Evolutionary conservation across 2,113 vertebrate genomes (phyloP).

Genomic region (Lethenteron camtschaticum): DNA sequence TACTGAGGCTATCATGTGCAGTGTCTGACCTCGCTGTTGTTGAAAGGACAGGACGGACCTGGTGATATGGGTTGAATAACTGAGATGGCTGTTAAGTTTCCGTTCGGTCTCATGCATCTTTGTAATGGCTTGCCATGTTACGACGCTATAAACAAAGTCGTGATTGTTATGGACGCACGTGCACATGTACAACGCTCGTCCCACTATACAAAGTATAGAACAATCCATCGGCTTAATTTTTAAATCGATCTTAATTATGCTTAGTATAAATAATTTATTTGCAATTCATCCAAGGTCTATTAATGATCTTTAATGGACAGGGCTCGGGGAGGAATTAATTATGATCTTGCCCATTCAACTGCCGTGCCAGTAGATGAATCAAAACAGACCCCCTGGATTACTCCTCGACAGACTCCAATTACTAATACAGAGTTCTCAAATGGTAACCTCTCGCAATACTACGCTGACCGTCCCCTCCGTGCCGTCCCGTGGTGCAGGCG

Average conservation of each 20-base stretch:
- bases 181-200: too few species aligned
- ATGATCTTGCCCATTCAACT: not conserved
- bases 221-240: too few species aligned
- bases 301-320: too few species aligned
- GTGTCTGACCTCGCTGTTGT: not conserved
- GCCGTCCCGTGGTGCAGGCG: constrained; percentile 22
- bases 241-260: too few species aligned
- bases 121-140: too few species aligned
- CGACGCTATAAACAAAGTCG: too few species aligned
- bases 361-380: not conserved
- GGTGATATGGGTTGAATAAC: not conserved
- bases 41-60: not conserved
- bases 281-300: too few species aligned
- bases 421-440: not conserved
- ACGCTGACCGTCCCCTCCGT: not conserved
- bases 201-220: too few species aligned
- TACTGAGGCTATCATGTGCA: not conserved
- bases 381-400: not conserved
- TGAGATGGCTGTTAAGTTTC: not conserved
- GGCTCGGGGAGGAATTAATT: not conserved
- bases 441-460: not conserved
- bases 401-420: not conserved
- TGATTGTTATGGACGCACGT: too few species aligned
- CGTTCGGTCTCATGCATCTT: not conserved
- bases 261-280: too few species aligned